These are phyloP conservation scores for Catamblyrhynchus diadema DNA, from an alignment of 2,797 vertebrate genomes.

Conservation along the genomic window DNA sequence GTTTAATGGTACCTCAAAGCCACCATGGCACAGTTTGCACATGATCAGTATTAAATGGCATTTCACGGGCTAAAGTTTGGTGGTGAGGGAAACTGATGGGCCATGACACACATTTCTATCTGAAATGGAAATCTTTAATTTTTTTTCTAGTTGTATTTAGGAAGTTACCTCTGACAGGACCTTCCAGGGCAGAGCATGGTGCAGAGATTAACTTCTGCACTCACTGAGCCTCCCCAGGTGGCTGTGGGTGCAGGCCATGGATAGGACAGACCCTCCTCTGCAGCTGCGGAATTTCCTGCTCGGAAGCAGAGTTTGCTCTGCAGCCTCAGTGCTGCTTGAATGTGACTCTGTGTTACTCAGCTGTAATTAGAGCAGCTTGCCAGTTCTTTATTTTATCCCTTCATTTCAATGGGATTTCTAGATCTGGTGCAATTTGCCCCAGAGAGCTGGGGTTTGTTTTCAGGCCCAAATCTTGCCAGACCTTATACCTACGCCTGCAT, in stretches of 20 bases:
- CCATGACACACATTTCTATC: background rate
- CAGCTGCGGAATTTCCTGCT: background rate
- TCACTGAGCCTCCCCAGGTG: background rate
- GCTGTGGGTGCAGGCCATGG: rapidly evolving
- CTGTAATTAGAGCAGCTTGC: slow-evolving; percentile 17
- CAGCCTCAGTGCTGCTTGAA: background rate
- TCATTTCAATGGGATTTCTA: background rate
- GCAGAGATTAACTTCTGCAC: background rate
- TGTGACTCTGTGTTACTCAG: slow-evolving; percentile 30
- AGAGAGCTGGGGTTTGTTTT: slow-evolving; percentile 4
- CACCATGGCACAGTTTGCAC: background rate
- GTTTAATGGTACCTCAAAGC: background rate
- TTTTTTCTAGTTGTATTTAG: background rate
- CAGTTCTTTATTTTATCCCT: slow-evolving; percentile 3
- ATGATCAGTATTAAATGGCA: background rate
- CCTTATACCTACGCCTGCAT: slow-evolving; percentile 33
- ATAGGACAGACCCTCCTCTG: background rate
- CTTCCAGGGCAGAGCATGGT: background rate
- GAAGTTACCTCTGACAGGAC: background rate
- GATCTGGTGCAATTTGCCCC: background rate
- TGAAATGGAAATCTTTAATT: background rate
- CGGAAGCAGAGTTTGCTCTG: background rate
- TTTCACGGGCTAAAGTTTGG: background rate
- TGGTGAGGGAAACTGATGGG: background rate
- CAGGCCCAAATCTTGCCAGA: background rate